These are phyloP conservation scores for Perizoma affinitatum DNA, from an alignment of 2,888 invertebrate genomes.

Conservation along the genomic window DNA sequence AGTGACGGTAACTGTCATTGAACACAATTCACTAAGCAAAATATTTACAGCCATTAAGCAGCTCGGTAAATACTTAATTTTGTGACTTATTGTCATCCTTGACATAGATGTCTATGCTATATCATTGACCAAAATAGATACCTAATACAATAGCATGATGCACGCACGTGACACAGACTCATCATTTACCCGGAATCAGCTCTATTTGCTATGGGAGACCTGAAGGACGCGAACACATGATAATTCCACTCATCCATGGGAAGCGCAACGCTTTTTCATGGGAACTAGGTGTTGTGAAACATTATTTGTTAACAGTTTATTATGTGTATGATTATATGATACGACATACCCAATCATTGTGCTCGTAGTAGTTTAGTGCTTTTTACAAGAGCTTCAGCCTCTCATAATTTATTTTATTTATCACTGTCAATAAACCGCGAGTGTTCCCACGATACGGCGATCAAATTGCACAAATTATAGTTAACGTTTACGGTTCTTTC, in stretches of 20 bases:
- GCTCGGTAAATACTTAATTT: background rate
- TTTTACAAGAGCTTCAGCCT: conserved; percentile 41
- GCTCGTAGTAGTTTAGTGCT: conserved; percentile 38
- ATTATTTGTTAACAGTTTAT: conserved; percentile 42
- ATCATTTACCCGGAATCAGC: conserved; percentile 64
- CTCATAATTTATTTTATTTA: conserved; percentile 54
- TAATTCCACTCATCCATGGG: conserved; percentile 62
- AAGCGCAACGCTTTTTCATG: conserved; percentile 60
- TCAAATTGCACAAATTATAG: conserved; percentile 50
- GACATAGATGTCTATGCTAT: conserved; percentile 39
- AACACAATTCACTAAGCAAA: background rate
- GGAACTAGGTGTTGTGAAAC: conserved; percentile 62
- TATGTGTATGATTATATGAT: conserved; percentile 41
- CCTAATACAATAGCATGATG: conserved; percentile 40
- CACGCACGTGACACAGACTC: conserved; percentile 44
- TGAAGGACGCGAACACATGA: conserved; percentile 50
- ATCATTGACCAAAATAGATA: conserved; percentile 24
- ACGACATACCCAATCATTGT: conserved; percentile 46
- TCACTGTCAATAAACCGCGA: conserved; percentile 52
- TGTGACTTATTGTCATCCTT: conserved; percentile 33
- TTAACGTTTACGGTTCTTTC: conserved; percentile 49
- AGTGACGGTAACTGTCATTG: conserved; percentile 14
- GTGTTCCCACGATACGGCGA: conserved; percentile 56
- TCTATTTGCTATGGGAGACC: conserved; percentile 50
- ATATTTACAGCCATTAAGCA: background rate